Conservation (phyloP, 2,888 invertebrate genomes). For the Malacosoma neustria region DNA sequence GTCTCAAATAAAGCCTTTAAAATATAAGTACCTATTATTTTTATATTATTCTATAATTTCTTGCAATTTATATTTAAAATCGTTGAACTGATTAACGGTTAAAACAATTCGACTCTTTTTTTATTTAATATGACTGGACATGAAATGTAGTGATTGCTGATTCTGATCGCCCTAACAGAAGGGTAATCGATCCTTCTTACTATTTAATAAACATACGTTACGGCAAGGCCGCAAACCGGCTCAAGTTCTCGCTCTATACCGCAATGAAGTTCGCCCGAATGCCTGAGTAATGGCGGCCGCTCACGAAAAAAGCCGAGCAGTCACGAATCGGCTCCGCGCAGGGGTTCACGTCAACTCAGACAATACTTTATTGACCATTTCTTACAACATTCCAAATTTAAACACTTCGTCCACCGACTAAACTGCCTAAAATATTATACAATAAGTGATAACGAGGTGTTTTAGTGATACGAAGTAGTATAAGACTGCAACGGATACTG, state of each 20-base stretch:
- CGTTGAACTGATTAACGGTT: too few relatives aligned
- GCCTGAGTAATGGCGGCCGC: slow-evolving; percentile 22
- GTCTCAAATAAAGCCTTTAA: too few relatives aligned
- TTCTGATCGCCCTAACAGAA: background rate
- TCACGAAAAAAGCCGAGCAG: slow-evolving; percentile 54
- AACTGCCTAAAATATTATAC: slow-evolving; percentile 32
- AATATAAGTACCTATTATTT: too few relatives aligned
- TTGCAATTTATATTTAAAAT: too few relatives aligned
- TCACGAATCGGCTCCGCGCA: slow-evolving; percentile 47
- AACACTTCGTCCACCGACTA: slow-evolving; percentile 34
- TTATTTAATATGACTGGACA: too few relatives aligned
- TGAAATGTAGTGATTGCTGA: too few relatives aligned
- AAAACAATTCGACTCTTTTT: too few relatives aligned
- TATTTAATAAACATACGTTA: too few relatives aligned
- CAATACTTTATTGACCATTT: slow-evolving; percentile 60
- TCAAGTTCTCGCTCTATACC: slow-evolving; percentile 41
- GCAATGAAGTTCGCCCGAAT: slow-evolving; percentile 32
- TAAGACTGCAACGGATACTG: slow-evolving; percentile 24
- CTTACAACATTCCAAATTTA: slow-evolving; percentile 40
- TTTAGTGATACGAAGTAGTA: slow-evolving; percentile 36
- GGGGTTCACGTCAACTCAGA: slow-evolving; percentile 48
- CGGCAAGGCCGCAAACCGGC: too few relatives aligned
- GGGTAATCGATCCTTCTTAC: background rate
- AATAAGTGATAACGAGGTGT: slow-evolving; percentile 37
- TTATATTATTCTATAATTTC: too few relatives aligned